phyloP scores from a whole-genome alignment of 2,113 vertebrate genomes.

The Odontesthes bonariensis region DNA sequence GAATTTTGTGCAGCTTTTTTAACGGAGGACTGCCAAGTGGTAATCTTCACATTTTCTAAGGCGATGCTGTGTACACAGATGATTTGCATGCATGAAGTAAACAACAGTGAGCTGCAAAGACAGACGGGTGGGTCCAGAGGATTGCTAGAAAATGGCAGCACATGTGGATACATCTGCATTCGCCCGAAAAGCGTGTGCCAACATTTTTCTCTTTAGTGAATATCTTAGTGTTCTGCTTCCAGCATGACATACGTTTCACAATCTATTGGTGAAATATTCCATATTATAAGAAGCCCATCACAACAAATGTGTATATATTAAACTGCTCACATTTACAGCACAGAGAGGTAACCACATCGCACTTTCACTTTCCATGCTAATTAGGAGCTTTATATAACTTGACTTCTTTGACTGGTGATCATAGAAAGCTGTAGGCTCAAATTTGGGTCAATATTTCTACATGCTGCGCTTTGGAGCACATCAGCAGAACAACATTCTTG shows the following conservation, averaged over 20 bases:
- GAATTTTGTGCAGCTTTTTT: not conserved
- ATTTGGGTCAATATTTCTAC: conserved; percentile 51
- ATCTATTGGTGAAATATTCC: too few species aligned
- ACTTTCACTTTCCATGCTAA: conserved; percentile 62
- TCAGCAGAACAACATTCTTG: conserved; percentile 33
- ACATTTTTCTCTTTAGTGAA: conserved; percentile 45
- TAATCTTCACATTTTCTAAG: not conserved
- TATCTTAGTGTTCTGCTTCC: conserved; percentile 13
- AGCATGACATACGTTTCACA: conserved; percentile 26
- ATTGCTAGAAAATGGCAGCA: not conserved
- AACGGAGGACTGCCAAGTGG: not conserved
- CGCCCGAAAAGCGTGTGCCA: conserved; percentile 15
- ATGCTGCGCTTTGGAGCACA: conserved; percentile 23
- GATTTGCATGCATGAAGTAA: not conserved
- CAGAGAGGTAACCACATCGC: conserved; percentile 37
- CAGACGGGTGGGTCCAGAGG: not conserved
- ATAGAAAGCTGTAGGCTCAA: conserved; percentile 14
- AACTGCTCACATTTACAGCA: conserved; percentile 14
- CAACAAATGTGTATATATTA: not conserved
- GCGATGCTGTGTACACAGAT: not conserved
- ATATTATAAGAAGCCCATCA: not conserved
- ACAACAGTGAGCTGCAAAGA: not conserved
- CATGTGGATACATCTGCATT: conserved; percentile 19
- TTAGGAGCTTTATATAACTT: conserved; percentile 49
- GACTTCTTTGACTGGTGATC: conserved; percentile 40